Evolutionary conservation across 2,888 invertebrate genomes (phyloP).

Genomic region (Apantesis nais): DNA sequence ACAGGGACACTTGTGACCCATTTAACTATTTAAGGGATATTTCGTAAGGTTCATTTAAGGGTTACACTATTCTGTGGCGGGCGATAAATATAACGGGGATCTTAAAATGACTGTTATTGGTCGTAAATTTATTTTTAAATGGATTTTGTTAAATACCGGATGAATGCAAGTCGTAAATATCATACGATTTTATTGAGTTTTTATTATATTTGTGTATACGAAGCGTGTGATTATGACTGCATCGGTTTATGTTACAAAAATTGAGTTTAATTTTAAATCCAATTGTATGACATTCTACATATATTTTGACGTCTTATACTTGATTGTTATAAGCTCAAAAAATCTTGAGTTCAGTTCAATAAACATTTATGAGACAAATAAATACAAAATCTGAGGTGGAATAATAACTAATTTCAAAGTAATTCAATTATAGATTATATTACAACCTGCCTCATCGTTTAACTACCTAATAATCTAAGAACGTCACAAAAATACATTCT

Average conservation of each 20-base stretch:
- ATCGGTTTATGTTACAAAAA: neutral
- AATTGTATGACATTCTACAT: neutral
- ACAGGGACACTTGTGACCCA: conserved; percentile 57
- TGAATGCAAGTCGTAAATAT: conserved; percentile 48
- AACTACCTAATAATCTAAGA: no score
- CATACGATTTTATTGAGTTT: conserved; percentile 31
- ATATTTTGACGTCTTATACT: neutral
- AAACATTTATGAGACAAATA: no score
- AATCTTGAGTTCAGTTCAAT: no score
- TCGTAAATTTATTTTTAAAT: conserved; percentile 69
- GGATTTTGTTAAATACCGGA: conserved; percentile 39
- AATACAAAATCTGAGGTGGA: no score
- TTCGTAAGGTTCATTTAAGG: conserved; percentile 41
- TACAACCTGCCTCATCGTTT: no score
- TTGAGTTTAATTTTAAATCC: neutral
- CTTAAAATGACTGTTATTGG: conserved; percentile 66
- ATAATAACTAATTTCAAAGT: no score
- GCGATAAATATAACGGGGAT: conserved; percentile 60
- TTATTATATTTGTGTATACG: conserved; percentile 28
- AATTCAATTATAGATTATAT: no score
- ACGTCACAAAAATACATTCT: no score
- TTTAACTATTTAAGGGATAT: conserved; percentile 53
- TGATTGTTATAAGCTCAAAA: no score
- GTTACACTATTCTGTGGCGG: conserved; percentile 46
- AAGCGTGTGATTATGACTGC: conserved; percentile 35